Evolutionary conservation across 2,113 vertebrate species (phyloP).

Genomic region (Mustelus asterias): DNA sequence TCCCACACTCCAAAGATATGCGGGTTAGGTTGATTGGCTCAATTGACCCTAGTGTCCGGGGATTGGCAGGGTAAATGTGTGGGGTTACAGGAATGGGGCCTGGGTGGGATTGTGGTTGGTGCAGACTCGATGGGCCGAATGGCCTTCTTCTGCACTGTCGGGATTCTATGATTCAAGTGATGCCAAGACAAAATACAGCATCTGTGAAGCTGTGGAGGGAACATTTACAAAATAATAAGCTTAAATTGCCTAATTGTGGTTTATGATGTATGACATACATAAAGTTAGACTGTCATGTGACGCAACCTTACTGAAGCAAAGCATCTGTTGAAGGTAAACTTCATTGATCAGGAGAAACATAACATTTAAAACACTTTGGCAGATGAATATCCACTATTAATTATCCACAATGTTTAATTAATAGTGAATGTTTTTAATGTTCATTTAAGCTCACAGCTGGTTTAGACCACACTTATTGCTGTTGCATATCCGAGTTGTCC

Average conservation of each 20-base stretch:
- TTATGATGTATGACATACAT: not conserved
- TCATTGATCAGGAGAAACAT: conserved; percentile 23
- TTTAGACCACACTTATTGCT: not conserved
- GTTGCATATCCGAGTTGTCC: not conserved
- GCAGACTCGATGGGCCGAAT: too few relatives aligned
- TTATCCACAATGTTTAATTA: conserved; percentile 32
- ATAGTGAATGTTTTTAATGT: conserved; percentile 30
- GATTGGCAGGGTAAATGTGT: too few relatives aligned
- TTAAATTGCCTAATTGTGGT: not conserved
- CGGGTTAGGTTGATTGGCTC: too few relatives aligned
- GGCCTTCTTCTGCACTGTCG: too few relatives aligned
- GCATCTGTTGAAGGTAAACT: conserved; percentile 32
- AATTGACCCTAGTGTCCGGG: too few relatives aligned
- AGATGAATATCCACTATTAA: conserved; percentile 13
- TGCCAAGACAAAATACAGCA: not conserved
- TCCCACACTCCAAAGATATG: too few relatives aligned
- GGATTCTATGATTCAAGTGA: not conserved
- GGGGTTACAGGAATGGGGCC: too few relatives aligned
- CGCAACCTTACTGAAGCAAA: not conserved
- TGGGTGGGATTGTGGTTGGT: too few relatives aligned
- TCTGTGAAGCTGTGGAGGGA: not conserved
- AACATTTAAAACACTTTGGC: conserved; percentile 20
- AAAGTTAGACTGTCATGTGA: not conserved
- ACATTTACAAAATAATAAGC: not conserved
- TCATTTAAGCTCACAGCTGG: conserved; percentile 32